phyloP scores from a whole-genome alignment of 2,888 invertebrate genomes.

The Anorthoa munda region DNA sequence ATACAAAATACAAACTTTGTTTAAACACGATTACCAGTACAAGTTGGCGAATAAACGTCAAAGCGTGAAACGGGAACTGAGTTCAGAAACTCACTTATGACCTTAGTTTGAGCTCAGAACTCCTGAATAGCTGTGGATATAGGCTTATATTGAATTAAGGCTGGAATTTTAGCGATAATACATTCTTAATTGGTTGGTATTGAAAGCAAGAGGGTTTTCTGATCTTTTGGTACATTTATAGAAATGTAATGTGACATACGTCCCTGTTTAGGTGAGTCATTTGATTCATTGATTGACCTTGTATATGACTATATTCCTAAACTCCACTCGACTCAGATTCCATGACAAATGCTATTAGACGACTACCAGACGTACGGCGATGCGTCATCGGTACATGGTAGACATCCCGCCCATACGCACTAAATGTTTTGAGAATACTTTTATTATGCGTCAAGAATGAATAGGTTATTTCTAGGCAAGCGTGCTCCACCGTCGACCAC shows the following conservation, averaged over 20 bases:
- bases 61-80: constrained; percentile 29
- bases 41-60: constrained; percentile 56
- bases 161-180: not conserved
- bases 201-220: not conserved
- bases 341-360: too few relatives aligned
- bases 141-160: not conserved
- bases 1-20: constrained; percentile 49
- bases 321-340: too few relatives aligned
- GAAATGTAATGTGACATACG: not conserved
- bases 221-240: not conserved
- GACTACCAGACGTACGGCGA: too few relatives aligned
- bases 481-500: too few relatives aligned
- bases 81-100: constrained; percentile 50
- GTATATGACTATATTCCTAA: too few relatives aligned
- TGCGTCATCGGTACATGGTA: too few relatives aligned
- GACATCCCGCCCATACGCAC: too few relatives aligned
- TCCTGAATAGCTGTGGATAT: constrained; percentile 3
- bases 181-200: not conserved
- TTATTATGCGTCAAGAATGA: too few relatives aligned
- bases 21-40: constrained; percentile 23
- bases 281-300: too few relatives aligned
- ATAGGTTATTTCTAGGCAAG: too few relatives aligned
- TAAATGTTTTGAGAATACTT: too few relatives aligned
- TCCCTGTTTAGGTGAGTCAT: too few relatives aligned
- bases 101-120: constrained; percentile 15